Conservation (phyloP, 2,113 vertebrate genomes). For the Chaenogobius annularis region DNA sequence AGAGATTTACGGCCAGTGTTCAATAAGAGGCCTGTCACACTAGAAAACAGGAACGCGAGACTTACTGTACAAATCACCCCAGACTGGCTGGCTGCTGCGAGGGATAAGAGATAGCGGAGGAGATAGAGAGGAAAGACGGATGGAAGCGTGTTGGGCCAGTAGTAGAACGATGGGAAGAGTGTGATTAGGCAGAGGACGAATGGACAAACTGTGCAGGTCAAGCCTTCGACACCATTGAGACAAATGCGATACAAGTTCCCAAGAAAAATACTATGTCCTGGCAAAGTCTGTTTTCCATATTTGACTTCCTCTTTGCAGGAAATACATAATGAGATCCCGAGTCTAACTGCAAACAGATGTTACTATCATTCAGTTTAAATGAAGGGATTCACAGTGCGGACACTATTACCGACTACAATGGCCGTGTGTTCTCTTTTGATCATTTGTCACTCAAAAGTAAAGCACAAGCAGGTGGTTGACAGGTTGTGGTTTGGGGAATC, state of each 20-base stretch:
- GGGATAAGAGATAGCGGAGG: background rate
- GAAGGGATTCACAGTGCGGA: constrained; percentile 25
- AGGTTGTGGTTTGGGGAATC: constrained; percentile 25
- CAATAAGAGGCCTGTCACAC: constrained; percentile 45
- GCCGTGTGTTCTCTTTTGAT: background rate
- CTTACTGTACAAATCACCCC: constrained; percentile 17
- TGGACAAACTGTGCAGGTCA: constrained; percentile 36
- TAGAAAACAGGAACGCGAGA: constrained; percentile 14
- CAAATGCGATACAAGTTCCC: constrained; percentile 32
- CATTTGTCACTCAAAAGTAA: constrained; percentile 15
- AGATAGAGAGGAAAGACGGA: constrained; percentile 15
- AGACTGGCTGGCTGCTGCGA: constrained; percentile 17
- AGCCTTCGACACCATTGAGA: constrained; percentile 34
- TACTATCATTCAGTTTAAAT: constrained; percentile 38
- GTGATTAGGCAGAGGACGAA: constrained; percentile 8
- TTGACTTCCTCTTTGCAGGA: constrained; percentile 30
- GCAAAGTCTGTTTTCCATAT: constrained; percentile 49
- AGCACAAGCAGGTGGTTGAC: constrained; percentile 26
- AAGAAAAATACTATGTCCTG: constrained; percentile 51
- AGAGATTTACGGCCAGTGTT: constrained; percentile 60
- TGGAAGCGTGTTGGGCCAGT: constrained; percentile 19
- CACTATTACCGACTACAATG: constrained; percentile 19
- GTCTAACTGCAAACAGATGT: constrained; percentile 52
- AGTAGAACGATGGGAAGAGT: constrained; percentile 18
- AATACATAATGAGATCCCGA: constrained; percentile 26